Percentiles rank a stretch among this genome's conserved stretches.
Conservation (phyloP, 1,140 invertebrate species). For the Leptoteleia sp. region DNA sequence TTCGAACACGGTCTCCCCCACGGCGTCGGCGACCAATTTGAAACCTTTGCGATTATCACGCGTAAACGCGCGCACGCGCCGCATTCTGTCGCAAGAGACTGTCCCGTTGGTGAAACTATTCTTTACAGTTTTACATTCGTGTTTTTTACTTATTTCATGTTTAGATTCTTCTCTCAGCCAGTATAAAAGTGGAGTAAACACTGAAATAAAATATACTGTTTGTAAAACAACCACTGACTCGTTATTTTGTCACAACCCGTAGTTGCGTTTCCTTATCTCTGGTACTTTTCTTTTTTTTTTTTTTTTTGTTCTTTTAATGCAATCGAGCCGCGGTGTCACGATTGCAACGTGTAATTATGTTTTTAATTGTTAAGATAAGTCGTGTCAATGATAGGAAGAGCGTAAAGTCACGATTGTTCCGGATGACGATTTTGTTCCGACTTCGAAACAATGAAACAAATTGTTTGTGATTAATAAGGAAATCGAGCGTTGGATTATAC, state of each 20-base stretch:
- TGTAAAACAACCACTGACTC: conserved; percentile 69
- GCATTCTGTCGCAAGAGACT: conserved; percentile 63
- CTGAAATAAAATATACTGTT: conserved; percentile 77
- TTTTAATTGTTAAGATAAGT: no score
- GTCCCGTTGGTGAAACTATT: conserved; percentile 70
- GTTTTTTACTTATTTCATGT: conserved; percentile 76
- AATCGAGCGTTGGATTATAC: no score
- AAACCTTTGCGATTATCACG: conserved; percentile 69
- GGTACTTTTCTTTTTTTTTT: no score
- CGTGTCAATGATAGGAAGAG: no score
- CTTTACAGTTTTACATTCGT: conserved; percentile 74
- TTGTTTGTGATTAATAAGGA: no score
- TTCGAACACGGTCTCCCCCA: conserved; percentile 77
- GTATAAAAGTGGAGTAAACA: conserved; percentile 73
- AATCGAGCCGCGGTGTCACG: not conserved
- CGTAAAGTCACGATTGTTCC: no score
- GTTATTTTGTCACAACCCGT: conserved; percentile 43
- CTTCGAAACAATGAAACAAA: no score
- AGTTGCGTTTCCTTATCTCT: conserved; percentile 5
- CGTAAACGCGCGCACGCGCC: conserved; percentile 41
- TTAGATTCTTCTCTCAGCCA: conserved; percentile 76
- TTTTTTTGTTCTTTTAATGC: no score
- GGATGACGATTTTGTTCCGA: no score
- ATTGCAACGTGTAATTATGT: not conserved
- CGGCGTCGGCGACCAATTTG: conserved; percentile 65